Base-by-base conservation (phyloP, 2,113 vertebrate genomes). In the Oostethus manadensis region DNA sequence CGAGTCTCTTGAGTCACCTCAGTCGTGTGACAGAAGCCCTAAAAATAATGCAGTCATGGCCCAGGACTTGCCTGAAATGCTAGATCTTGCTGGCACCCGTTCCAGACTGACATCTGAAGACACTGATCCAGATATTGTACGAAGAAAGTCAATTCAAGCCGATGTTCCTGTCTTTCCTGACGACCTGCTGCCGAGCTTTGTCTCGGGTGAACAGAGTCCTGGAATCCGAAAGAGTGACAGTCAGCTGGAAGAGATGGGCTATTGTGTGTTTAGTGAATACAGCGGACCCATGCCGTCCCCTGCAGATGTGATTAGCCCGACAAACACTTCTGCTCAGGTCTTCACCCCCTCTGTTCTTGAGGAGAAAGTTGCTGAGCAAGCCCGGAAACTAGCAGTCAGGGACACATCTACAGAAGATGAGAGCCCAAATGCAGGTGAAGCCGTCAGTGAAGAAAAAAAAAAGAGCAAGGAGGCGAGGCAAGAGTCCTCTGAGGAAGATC, bases 241-340 rank as follows among this genome's bases (percentile, higher is more conserved):
- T 75, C 96, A 98, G 51, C 72, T 93, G 1, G 97, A 99, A 83
- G 97, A 99, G 60, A 85, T 98, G 78, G 95, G 97, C 53, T 99
- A 99, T 75, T 99, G 97, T 84, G 96, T 99, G 70, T 99, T 99
- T 72, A 99, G 94, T 80, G 97, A 98, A 76, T 99, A 99, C 83
- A 97, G 94, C 4, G 94, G 95, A 11, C 97, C 97, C 1, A 92
- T 99, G 64, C 97, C 95, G 4, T 97, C 97, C 20, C 95, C 96
- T 58, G 95, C 97, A 54, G 90, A 92, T 81, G 66, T 92, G 18
- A 86, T 88, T 53, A 90, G 90, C 64, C 88, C 90, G 13, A 83
- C 87, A 45, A 69, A 73, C 22, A 66, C 77, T 21, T 79, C 84
- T 50, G 67, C 78, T 58, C 84, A 91, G 62, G 64, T 51, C 23